A percentile compares a stretch with the other conserved stretches of the same genome.
Evolutionary conservation across 2,797 vertebrate species (phyloP).

Genomic region (Ispidina lecontei): DNA sequence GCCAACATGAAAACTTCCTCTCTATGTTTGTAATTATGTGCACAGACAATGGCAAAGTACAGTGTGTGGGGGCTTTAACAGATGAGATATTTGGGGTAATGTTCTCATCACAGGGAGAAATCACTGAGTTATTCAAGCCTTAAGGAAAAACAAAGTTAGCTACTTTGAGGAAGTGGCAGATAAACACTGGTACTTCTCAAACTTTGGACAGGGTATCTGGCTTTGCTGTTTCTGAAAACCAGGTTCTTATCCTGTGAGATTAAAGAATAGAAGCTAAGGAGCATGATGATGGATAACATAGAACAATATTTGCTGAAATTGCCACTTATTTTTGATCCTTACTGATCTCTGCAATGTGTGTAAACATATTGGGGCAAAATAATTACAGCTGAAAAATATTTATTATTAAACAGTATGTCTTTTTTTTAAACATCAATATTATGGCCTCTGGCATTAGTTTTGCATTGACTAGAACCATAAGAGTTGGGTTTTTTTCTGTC

Average conservation of each 20-base stretch:
- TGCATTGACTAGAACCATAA: background rate
- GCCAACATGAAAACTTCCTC: background rate
- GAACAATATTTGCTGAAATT: background rate
- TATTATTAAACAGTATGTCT: slow-evolving; percentile 8
- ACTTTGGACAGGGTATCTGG: background rate
- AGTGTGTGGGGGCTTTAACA: background rate
- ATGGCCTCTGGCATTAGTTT: background rate
- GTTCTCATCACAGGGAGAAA: background rate
- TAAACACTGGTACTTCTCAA: background rate
- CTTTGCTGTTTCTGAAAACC: background rate
- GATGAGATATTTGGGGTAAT: background rate
- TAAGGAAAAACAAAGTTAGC: background rate
- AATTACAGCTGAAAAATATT: slow-evolving; percentile 18
- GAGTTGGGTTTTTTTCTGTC: background rate
- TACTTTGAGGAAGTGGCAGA: background rate
- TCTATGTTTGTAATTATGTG: background rate
- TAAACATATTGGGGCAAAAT: background rate
- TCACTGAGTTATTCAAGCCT: background rate
- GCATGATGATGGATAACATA: background rate
- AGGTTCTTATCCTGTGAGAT: background rate
- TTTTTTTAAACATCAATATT: slow-evolving; percentile 23
- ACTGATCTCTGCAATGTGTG: background rate
- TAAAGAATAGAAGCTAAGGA: background rate
- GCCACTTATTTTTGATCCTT: background rate
- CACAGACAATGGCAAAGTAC: background rate